phyloP scores from a whole-genome alignment of 1,140 invertebrate species.

The Ceratina japonica region DNA sequence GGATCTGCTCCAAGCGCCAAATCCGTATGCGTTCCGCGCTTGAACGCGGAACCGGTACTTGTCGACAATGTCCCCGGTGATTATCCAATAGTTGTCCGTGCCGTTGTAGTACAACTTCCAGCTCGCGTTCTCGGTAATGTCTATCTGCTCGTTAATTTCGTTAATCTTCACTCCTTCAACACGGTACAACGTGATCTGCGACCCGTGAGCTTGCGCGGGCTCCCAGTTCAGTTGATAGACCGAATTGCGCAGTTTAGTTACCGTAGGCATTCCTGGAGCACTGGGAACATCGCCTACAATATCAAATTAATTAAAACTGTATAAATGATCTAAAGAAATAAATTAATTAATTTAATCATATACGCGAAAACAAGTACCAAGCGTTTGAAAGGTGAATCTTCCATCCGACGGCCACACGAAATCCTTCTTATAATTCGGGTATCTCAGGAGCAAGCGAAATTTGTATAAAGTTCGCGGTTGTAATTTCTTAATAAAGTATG shows the following conservation, averaged over 20 bases:
- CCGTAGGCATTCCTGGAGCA: constrained; percentile 83
- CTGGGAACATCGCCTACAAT: constrained; percentile 83
- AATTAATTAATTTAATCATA: not conserved
- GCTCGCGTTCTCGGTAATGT: constrained; percentile 63
- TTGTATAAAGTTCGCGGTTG: constrained; percentile 87
- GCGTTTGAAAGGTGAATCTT: constrained; percentile 87
- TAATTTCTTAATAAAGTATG: constrained; percentile 80
- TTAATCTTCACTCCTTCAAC: constrained; percentile 78
- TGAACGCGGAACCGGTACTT: constrained; percentile 88
- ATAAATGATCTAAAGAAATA: constrained; percentile 12
- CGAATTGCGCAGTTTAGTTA: constrained; percentile 83
- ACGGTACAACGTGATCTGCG: constrained; percentile 81
- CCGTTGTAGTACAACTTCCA: constrained; percentile 91
- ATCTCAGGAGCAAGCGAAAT: constrained; percentile 86
- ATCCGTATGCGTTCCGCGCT: constrained; percentile 89
- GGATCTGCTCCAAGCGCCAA: constrained; percentile 84
- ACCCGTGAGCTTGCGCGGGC: constrained; percentile 84
- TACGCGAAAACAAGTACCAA: constrained; percentile 80
- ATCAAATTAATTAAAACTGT: not conserved
- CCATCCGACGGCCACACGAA: constrained; percentile 86
- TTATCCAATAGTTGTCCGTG: constrained; percentile 89
- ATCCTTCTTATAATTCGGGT: constrained; percentile 80
- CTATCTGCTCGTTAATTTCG: constrained; percentile 66
- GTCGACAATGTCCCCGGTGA: constrained; percentile 83
- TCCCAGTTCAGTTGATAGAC: constrained; percentile 88